A percentile compares a stretch with the other conserved stretches of the same genome.
Conservation (phyloP, 2,113 vertebrate genomes). For the Elanus axillaris region DNA sequence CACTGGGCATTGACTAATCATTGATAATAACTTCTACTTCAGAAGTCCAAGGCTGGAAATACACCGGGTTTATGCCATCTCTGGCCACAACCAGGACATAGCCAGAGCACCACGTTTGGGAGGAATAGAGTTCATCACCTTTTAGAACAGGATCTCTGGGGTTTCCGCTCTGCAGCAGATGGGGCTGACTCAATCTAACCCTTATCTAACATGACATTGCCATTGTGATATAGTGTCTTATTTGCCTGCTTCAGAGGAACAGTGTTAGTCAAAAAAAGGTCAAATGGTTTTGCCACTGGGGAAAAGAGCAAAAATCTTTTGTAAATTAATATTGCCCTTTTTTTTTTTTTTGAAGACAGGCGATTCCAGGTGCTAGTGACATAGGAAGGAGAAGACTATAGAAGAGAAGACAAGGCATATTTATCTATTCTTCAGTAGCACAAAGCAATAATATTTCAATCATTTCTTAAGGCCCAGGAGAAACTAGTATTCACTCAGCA, state of each 20-base stretch:
- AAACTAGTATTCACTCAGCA: background rate
- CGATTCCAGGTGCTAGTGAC: background rate
- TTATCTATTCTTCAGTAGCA: background rate
- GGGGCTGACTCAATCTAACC: background rate
- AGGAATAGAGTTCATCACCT: background rate
- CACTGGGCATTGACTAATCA: background rate
- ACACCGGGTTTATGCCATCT: background rate
- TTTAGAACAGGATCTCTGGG: background rate
- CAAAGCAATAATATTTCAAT: slow-evolving; percentile 38
- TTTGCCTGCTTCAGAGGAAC: slow-evolving; percentile 40
- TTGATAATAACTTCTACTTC: background rate
- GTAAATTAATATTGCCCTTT: slow-evolving; percentile 2
- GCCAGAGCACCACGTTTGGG: background rate
- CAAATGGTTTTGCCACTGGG: slow-evolving; percentile 31
- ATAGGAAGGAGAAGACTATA: background rate
- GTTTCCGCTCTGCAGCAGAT: background rate
- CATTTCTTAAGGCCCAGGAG: slow-evolving; percentile 3
- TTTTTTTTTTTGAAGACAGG: background rate
- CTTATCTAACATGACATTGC: slow-evolving; percentile 22
- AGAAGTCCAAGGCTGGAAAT: background rate
- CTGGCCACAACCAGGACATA: background rate
- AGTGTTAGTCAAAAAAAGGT: slow-evolving; percentile 45
- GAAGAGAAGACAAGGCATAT: background rate
- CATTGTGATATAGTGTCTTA: slow-evolving; percentile 33
- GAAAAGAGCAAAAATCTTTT: background rate